phyloP scores from a whole-genome alignment of 1,140 invertebrate genomes.

The Aphis craccivora region DNA sequence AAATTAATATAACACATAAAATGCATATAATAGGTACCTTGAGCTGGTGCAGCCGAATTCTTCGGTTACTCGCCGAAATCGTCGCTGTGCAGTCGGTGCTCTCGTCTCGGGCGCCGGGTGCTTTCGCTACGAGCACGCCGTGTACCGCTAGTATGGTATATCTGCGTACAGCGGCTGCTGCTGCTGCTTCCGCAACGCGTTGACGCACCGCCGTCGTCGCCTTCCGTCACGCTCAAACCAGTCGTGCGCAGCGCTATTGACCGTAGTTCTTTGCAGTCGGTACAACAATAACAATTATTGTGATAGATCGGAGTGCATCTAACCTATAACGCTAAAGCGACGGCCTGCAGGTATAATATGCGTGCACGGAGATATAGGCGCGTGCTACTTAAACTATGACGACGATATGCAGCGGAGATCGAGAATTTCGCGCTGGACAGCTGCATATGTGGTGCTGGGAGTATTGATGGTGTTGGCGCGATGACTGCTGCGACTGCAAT shows the following conservation, averaged over 20 bases:
- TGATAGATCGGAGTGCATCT: not conserved
- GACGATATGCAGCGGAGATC: not conserved
- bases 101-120: not conserved
- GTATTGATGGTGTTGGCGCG: not conserved
- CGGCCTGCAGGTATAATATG: not conserved
- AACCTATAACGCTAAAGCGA: not conserved
- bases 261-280: not conserved
- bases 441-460: not conserved
- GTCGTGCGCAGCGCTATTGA: not conserved
- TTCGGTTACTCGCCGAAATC: not conserved
- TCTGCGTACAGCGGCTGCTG: not conserved
- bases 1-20: not conserved
- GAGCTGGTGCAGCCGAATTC: not conserved
- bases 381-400: not conserved
- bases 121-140: not conserved
- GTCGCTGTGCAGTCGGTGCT: not conserved
- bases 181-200: constrained; percentile 23
- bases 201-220: not conserved
- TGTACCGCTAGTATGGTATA: not conserved
- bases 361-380: not conserved
- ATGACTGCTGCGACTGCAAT: constrained; percentile 9
- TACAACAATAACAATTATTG: not conserved
- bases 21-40: not conserved
- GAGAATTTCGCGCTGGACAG: not conserved
- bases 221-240: not conserved